phyloP scores from a whole-genome alignment of 2,888 invertebrate species.

The Cylloceria caligata region DNA sequence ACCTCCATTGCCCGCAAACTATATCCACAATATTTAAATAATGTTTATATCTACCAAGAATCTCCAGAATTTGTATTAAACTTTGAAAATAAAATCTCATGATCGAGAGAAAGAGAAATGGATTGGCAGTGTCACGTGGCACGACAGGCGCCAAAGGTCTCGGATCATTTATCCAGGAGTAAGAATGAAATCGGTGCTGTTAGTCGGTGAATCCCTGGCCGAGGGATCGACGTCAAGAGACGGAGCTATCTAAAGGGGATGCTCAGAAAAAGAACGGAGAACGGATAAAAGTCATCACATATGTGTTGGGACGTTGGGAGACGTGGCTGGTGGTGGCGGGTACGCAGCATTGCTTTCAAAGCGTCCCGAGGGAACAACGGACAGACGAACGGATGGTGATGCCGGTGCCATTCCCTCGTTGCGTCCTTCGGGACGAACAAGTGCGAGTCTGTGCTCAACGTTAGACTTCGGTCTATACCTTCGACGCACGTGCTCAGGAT shows the following conservation, averaged over 20 bases:
- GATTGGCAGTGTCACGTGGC: neutral
- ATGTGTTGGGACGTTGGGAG: conserved; percentile 76
- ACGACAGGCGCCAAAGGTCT: conserved; percentile 61
- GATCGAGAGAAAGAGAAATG: neutral
- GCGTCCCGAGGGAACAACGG: conserved; percentile 77
- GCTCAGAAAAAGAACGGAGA: conserved; percentile 42
- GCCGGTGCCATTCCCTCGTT: conserved; percentile 72
- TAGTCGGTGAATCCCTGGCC: conserved; percentile 48
- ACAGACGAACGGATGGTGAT: conserved; percentile 70
- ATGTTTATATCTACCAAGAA: neutral
- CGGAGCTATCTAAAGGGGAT: conserved; percentile 37
- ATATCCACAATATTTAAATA: no score
- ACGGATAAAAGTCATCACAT: conserved; percentile 73
- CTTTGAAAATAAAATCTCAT: neutral
- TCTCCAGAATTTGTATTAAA: neutral
- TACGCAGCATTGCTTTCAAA: conserved; percentile 82
- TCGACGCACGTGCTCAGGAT: conserved; percentile 28
- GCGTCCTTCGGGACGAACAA: conserved; percentile 81
- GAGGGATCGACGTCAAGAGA: conserved; percentile 17
- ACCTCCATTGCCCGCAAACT: no score
- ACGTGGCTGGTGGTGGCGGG: conserved; percentile 73
- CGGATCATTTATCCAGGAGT: conserved; percentile 61
- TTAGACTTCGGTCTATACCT: conserved; percentile 22
- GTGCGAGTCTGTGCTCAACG: conserved; percentile 76
- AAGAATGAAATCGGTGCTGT: conserved; percentile 51